phyloP scores from a whole-genome alignment of 2,888 invertebrate species.

The Polymixis flavicincta region DNA sequence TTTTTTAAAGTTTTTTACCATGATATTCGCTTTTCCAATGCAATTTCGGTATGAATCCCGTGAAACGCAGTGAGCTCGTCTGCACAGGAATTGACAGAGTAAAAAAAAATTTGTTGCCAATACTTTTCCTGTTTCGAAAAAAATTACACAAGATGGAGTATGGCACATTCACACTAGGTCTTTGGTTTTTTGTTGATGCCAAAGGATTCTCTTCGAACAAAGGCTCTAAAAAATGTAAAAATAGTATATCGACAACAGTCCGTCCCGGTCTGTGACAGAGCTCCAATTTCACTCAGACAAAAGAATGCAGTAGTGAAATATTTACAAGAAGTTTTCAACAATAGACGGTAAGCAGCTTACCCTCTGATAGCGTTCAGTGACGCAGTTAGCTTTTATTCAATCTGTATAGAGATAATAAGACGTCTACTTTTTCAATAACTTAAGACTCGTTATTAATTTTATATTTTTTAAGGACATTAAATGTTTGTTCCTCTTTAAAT shows the following conservation, averaged over 20 bases:
- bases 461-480: neutral
- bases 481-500: neutral
- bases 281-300: neutral
- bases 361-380: neutral
- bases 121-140: neutral
- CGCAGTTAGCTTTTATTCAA: neutral
- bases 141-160: neutral
- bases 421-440: neutral
- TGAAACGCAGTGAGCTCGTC: neutral
- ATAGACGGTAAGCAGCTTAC: neutral
- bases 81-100: neutral
- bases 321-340: constrained; percentile 3
- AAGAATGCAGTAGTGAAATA: neutral
- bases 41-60: neutral
- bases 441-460: neutral
- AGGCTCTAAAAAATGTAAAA: neutral
- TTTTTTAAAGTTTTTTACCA: neutral
- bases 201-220: neutral
- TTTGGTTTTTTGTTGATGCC: neutral
- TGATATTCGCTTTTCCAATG: neutral
- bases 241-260: neutral
- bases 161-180: neutral
- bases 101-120: neutral
- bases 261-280: neutral
- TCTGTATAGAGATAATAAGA: neutral